phyloP scores from a whole-genome alignment of 2,888 invertebrate genomes.

The Tiliacea aurago region DNA sequence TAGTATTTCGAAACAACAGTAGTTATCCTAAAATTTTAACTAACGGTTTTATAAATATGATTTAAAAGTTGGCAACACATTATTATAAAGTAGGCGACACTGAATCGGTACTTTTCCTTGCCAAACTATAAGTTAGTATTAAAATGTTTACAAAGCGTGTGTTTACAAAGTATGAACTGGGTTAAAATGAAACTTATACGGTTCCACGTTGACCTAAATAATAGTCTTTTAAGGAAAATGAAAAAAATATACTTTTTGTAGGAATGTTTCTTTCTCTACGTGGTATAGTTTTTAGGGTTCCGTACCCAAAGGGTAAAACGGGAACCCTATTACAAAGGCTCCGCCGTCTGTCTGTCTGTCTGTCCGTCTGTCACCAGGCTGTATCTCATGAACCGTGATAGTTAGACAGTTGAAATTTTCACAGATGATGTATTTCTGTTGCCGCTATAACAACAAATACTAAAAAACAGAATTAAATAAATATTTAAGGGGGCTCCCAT shows the following conservation, averaged over 20 bases:
- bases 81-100: conserved; percentile 22
- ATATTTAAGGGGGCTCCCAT: no score
- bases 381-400: no score
- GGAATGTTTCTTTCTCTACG: background rate
- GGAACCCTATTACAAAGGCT: no score
- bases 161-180: conserved; percentile 12
- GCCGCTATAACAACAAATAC: no score
- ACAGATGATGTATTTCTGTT: no score
- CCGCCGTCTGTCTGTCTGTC: no score
- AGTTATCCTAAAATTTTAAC: background rate
- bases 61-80: conserved; percentile 31
- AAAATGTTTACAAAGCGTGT: conserved; percentile 27
- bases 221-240: background rate
- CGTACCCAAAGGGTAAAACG: no score
- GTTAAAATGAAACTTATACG: conserved; percentile 27
- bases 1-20: background rate
- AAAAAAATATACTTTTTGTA: background rate
- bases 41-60: background rate
- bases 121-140: conserved; percentile 28
- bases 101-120: conserved; percentile 15
- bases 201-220: conserved; percentile 16
- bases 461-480: no score
- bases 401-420: no score
- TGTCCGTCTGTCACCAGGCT: no score
- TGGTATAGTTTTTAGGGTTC: no score